These are phyloP conservation scores for Halcyon malimbica DNA, from an alignment of 2,113 vertebrate genomes.

Conservation along the genomic window DNA sequence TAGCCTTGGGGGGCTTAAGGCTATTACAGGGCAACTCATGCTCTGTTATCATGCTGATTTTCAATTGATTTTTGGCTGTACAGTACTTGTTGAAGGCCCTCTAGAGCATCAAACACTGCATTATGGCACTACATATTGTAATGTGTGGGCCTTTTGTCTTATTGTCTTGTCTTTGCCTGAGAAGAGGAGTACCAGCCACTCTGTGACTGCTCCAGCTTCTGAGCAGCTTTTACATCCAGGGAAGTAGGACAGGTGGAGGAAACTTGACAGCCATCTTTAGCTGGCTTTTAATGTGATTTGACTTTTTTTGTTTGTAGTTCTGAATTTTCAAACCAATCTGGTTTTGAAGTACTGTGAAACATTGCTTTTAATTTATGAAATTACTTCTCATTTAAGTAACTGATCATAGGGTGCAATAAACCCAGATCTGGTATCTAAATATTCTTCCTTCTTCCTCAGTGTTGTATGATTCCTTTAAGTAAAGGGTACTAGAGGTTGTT, in stretches of 20 bases:
- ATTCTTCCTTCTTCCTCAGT: neutral
- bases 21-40: slow-evolving; percentile 75
- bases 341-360: slow-evolving; percentile 7
- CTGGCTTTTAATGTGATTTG: neutral
- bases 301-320: slow-evolving; percentile 17
- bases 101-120: slow-evolving; percentile 68
- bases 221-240: neutral
- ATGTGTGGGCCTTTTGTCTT: slow-evolving; percentile 33
- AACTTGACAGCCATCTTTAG: neutral
- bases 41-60: slow-evolving; percentile 80
- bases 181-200: neutral
- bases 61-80: slow-evolving; percentile 77
- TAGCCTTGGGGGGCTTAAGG: slow-evolving; percentile 71
- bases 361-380: slow-evolving; percentile 33
- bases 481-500: neutral
- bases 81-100: slow-evolving; percentile 76
- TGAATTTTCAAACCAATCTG: slow-evolving; percentile 23
- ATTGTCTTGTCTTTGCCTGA: slow-evolving; percentile 36
- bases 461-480: neutral
- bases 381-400: neutral
- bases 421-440: neutral
- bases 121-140: slow-evolving; percentile 31
- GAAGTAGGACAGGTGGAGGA: neutral
- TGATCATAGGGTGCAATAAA: neutral
- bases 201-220: neutral